Evolutionary conservation across 2,888 invertebrate species (phyloP).

Genomic region (Leucophenga montana): DNA sequence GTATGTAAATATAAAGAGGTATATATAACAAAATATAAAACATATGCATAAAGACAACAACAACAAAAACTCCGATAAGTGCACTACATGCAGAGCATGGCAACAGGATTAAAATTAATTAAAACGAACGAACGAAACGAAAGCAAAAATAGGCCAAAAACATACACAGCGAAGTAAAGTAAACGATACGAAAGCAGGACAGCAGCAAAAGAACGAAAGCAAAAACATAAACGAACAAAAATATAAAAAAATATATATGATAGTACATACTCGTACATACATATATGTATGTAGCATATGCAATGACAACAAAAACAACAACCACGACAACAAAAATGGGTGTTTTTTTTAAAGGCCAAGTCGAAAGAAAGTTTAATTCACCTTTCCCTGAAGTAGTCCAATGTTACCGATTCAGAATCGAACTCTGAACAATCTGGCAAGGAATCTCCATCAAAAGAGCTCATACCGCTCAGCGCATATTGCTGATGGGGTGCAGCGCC

Average conservation of each 20-base stretch:
- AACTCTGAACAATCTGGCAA: slow-evolving; percentile 76
- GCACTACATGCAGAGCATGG: slow-evolving; percentile 42
- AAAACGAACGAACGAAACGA: slow-evolving; percentile 42
- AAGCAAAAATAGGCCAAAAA: slow-evolving; percentile 53
- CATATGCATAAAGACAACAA: slow-evolving; percentile 27
- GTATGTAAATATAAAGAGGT: slow-evolving; percentile 40
- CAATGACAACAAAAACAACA: slow-evolving; percentile 12
- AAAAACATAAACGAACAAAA: slow-evolving; percentile 34
- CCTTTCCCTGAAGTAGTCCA: slow-evolving; percentile 75
- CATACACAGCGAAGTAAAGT: slow-evolving; percentile 28
- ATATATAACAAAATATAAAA: slow-evolving; percentile 24
- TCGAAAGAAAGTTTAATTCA: slow-evolving; percentile 43
- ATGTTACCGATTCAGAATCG: slow-evolving; percentile 75
- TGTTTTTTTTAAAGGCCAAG: background rate
- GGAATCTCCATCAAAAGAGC: slow-evolving; percentile 75
- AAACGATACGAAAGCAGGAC: background rate
- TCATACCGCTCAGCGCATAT: slow-evolving; percentile 74
- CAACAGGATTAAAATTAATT: slow-evolving; percentile 58
- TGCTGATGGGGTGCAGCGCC: slow-evolving; percentile 38
- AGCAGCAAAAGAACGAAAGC: background rate
- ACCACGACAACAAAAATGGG: background rate
- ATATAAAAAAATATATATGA: slow-evolving; percentile 40
- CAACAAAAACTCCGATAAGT: slow-evolving; percentile 1
- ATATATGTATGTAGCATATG: slow-evolving; percentile 29
- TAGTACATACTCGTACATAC: background rate